Evolutionary conservation across 1,140 invertebrate species (phyloP).

Genomic region (Nixonia krombeini): DNA sequence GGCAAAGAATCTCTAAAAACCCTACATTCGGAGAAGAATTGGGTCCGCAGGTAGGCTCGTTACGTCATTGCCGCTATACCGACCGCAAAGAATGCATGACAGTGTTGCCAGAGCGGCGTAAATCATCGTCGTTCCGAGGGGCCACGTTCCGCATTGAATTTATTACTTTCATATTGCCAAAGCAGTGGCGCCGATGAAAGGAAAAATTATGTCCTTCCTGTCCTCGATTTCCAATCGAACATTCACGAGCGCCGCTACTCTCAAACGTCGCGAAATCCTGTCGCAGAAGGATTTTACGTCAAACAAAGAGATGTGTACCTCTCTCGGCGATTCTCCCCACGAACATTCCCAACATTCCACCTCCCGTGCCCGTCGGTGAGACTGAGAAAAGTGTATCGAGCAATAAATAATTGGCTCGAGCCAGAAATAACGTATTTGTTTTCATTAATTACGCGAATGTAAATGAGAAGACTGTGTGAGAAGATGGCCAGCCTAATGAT

Average conservation of each 20-base stretch:
- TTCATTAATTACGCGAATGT: too few species aligned
- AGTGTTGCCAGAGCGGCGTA: constrained; percentile 60
- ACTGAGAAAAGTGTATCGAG: too few species aligned
- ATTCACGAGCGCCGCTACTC: constrained; percentile 3
- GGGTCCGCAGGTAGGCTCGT: constrained; percentile 66
- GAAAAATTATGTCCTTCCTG: constrained; percentile 17
- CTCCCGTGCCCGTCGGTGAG: too few species aligned
- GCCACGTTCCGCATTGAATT: constrained; percentile 20
- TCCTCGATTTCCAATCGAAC: constrained; percentile 11
- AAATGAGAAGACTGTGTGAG: too few species aligned
- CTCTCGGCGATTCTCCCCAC: too few species aligned
- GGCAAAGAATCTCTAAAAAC: constrained; percentile 20
- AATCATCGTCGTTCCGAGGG: constrained; percentile 36
- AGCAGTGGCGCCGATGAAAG: constrained; percentile 31
- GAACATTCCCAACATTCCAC: too few species aligned
- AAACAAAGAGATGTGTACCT: too few species aligned
- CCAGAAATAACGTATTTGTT: too few species aligned
- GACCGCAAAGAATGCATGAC: constrained; percentile 65
- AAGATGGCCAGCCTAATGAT: too few species aligned
- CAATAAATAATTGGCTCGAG: too few species aligned
- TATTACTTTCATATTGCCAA: constrained; percentile 18
- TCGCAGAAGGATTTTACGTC: too few species aligned
- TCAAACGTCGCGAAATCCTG: too few species aligned
- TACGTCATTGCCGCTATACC: constrained; percentile 65
- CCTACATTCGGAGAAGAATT: constrained; percentile 44